Evolutionary conservation across 2,888 invertebrate genomes (phyloP), one percentile per base, ranked within the genome.

Genomic region (Schrankia costaestrigalis): DNA sequence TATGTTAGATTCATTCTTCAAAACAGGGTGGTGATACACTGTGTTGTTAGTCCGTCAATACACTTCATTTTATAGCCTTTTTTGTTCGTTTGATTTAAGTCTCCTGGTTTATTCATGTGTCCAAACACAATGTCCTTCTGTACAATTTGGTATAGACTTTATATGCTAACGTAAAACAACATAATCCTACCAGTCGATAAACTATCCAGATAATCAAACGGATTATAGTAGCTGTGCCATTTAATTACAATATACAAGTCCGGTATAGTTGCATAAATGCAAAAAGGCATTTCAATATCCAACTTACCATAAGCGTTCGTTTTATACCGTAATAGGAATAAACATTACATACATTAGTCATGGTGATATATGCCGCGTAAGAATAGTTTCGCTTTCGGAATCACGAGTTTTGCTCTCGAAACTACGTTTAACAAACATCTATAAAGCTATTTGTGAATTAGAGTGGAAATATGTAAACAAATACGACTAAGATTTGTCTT

Each of bases 341-440:
- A 55, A 55, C 41, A 45, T 39, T 48, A 36, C 40, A 51, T 46
- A 52, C 52, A 58, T 56, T 56, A 51, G 51, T 54, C 44, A 48
- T 34, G 40, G 52, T 51, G 56, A 55, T 48, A 52, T 55, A 58
- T 46, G 52, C 56, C 41, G 56, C 52, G 56, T 56, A 58, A 55
- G 49, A 59, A 59, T 45, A 48, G 49, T 63, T 69, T 85, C 80
- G 67, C 84, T 85, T 81, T 83, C 82, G 67, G 77, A 78, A 78
- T 75, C 75, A 78, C 69, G 71, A 70, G 72, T 76, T 74, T 80
- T 78, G 67, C 78, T 83, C 77, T 84, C 80, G 61, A 71, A 71
- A 72, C 70, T 60, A 61, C 57, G 56, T 41, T 62, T 51, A 58
- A 62, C 54, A 36, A 36, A 35, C 40, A 40, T 57, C 42, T 46